phyloP scores from a whole-genome alignment of 2,888 invertebrate species.

The Penaeus monodon region DNA sequence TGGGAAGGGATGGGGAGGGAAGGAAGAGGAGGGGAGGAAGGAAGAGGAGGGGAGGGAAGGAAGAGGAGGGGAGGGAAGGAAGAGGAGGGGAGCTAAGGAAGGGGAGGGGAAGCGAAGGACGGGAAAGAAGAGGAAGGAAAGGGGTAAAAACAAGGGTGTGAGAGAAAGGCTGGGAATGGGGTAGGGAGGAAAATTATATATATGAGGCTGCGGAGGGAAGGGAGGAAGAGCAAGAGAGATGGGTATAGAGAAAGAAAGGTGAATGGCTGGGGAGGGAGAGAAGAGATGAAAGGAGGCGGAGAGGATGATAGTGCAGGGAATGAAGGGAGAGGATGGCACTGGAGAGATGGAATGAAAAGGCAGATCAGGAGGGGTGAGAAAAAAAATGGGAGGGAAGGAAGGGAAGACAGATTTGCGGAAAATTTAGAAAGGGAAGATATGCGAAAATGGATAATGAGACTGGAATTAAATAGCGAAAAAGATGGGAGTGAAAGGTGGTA shows the following conservation, averaged over 20 bases:
- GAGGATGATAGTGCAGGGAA: neutral
- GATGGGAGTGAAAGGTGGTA: neutral
- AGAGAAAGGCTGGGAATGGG: too few species aligned
- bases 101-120: too few species aligned
- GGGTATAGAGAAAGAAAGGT: neutral
- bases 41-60: too few species aligned
- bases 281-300: neutral
- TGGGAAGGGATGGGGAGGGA: too few species aligned
- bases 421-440: neutral
- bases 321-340: neutral
- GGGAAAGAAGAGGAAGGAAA: too few species aligned
- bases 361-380: neutral
- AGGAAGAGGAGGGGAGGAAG: too few species aligned
- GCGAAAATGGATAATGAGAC: too few species aligned
- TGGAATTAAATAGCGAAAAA: neutral
- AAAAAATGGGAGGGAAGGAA: neutral
- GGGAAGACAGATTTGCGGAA: too few species aligned
- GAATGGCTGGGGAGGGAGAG: neutral
- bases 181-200: too few species aligned
- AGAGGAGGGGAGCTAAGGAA: too few species aligned
- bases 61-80: too few species aligned
- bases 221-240: neutral
- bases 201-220: neutral
- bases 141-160: too few species aligned
- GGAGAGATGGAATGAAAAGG: neutral